These are phyloP conservation scores for Quadroppia sp. DNA, from an alignment of 2,888 invertebrate species.

Conservation along the genomic window DNA sequence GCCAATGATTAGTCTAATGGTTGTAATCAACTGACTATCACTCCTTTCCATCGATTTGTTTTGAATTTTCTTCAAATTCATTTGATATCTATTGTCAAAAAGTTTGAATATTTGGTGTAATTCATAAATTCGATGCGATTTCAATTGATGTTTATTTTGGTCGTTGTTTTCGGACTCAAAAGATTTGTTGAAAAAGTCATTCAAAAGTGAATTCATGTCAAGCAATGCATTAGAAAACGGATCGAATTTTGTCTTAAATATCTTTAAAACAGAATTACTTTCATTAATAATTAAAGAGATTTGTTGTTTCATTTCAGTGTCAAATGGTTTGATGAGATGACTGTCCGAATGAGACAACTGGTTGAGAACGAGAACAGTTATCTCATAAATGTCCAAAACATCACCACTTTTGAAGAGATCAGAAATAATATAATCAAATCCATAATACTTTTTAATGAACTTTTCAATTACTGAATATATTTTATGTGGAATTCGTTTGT, in stretches of 20 bases:
- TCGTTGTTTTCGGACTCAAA: not conserved
- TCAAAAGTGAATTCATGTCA: not conserved
- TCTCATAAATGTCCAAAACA: not conserved
- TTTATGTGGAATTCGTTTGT: slow-evolving; percentile 17
- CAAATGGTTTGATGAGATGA: slow-evolving; percentile 4
- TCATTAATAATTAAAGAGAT: not conserved
- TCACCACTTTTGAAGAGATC: slow-evolving; percentile 10
- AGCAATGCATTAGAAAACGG: not conserved
- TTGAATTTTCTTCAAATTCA: not conserved
- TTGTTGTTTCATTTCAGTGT: not conserved
- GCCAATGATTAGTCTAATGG: not conserved
- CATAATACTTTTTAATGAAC: slow-evolving; percentile 4
- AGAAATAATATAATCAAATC: slow-evolving; percentile 14
- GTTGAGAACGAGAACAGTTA: not conserved
- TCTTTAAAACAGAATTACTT: not conserved
- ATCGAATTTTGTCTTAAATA: slow-evolving; percentile 7
- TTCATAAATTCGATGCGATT: not conserved
- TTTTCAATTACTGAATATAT: slow-evolving; percentile 28
- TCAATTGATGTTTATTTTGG: not conserved
- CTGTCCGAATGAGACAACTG: not conserved
- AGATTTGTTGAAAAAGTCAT: not conserved
- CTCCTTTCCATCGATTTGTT: not conserved
- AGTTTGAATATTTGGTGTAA: slow-evolving; percentile 10
- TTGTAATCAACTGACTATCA: slow-evolving; percentile 5
- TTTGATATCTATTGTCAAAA: not conserved